phyloP scores from a whole-genome alignment of 2,113 vertebrate genomes.

The Triplophysa rosa region DNA sequence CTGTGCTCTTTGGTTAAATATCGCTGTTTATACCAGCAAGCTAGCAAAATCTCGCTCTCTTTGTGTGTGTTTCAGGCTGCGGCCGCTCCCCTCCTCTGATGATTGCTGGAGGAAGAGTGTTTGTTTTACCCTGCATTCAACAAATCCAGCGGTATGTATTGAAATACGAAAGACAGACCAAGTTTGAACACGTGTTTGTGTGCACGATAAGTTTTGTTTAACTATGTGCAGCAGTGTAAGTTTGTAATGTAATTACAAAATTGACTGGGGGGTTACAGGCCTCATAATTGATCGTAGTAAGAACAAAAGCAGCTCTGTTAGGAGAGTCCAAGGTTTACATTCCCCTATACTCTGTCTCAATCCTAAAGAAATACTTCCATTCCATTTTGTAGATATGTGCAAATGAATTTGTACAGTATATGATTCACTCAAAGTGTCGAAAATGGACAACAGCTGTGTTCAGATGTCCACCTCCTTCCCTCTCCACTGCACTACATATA shows the following conservation, averaged over 20 bases:
- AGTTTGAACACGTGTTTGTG: not conserved
- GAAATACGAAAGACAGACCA: not conserved
- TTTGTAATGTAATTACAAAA: slow-evolving; percentile 3
- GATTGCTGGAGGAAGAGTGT: slow-evolving; percentile 89
- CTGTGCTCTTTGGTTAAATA: too few relatives aligned
- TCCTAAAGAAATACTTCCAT: not conserved
- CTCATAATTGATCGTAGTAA: not conserved
- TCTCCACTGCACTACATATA: not conserved
- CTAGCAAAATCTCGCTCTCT: not conserved
- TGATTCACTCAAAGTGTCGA: not conserved
- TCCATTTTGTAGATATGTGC: not conserved
- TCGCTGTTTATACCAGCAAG: not conserved
- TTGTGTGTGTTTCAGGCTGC: slow-evolving; percentile 73
- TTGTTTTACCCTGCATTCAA: slow-evolving; percentile 88
- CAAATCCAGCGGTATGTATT: slow-evolving; percentile 83
- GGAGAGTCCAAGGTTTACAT: slow-evolving; percentile 24
- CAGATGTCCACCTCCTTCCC: not conserved
- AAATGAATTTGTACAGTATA: not conserved
- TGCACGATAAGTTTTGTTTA: not conserved
- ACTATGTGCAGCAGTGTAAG: not conserved
- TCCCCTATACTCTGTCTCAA: not conserved
- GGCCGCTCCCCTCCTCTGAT: slow-evolving; percentile 86
- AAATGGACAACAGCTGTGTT: not conserved
- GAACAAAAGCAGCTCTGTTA: not conserved
- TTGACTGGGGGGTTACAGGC: not conserved